These are phyloP conservation scores for Carabus problematicus DNA, from an alignment of 2,888 invertebrate genomes.

Conservation along the genomic window DNA sequence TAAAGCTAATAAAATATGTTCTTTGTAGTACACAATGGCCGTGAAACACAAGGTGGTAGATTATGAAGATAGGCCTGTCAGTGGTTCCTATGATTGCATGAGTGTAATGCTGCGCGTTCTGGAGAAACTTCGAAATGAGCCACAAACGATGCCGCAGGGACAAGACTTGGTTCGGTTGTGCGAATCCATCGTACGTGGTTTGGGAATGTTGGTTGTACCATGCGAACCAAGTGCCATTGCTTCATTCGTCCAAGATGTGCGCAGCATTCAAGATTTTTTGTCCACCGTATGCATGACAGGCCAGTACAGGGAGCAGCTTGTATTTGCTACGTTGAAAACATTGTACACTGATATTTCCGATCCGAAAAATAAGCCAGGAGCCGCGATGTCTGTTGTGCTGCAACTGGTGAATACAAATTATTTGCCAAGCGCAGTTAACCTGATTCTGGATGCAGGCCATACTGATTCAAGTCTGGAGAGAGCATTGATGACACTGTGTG, in stretches of 20 bases:
- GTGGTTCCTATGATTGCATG: slow-evolving; percentile 58
- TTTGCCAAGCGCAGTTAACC: slow-evolving; percentile 59
- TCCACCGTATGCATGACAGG: slow-evolving; percentile 54
- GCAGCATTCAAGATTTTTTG: slow-evolving; percentile 53
- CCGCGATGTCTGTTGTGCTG: slow-evolving; percentile 68
- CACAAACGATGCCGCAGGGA: slow-evolving; percentile 58
- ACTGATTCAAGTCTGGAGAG: slow-evolving; percentile 65
- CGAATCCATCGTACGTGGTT: slow-evolving; percentile 62
- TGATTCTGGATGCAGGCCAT: slow-evolving; percentile 56
- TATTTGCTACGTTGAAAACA: slow-evolving; percentile 65
- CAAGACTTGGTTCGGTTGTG: slow-evolving; percentile 61
- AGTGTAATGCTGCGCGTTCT: slow-evolving; percentile 62
- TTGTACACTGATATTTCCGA: slow-evolving; percentile 69
- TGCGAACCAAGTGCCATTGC: slow-evolving; percentile 52
- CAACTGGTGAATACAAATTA: slow-evolving; percentile 60
- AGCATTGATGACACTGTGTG: slow-evolving; percentile 70
- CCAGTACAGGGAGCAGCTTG: slow-evolving; percentile 60
- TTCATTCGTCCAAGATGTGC: slow-evolving; percentile 54
- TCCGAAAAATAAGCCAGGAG: slow-evolving; percentile 64
- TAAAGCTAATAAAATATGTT: slow-evolving; percentile 2
- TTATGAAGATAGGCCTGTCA: slow-evolving; percentile 58
- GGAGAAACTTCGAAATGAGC: slow-evolving; percentile 57
- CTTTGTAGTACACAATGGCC: slow-evolving; percentile 58
- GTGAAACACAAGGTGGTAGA: slow-evolving; percentile 67
- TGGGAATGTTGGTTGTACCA: slow-evolving; percentile 59